phyloP scores from a whole-genome alignment of 1,140 invertebrate species.

The Rhopalosiphum maidis region DNA sequence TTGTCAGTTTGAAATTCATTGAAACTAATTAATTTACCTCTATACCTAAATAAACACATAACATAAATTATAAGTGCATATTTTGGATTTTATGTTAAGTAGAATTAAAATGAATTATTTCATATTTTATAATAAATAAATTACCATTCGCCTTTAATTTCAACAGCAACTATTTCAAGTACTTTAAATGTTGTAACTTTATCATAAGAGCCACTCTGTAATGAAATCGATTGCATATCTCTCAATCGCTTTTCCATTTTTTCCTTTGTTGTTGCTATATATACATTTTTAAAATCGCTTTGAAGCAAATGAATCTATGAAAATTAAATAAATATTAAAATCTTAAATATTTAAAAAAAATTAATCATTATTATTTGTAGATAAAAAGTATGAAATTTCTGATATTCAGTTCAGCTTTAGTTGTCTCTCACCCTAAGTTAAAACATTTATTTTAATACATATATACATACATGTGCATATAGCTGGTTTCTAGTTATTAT shows the following conservation, averaged over 20 bases:
- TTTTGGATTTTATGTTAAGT: background rate
- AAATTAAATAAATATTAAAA: conserved; percentile 5
- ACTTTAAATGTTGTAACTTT: background rate
- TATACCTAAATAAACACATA: conserved; percentile 1
- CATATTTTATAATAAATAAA: background rate
- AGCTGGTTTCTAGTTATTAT: too few relatives aligned
- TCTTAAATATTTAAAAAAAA: background rate
- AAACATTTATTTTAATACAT: too few relatives aligned
- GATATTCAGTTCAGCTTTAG: background rate
- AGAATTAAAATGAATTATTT: background rate
- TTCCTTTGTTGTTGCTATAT: background rate
- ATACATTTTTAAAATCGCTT: background rate
- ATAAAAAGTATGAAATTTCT: background rate
- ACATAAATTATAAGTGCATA: background rate
- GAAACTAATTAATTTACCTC: conserved; percentile 43
- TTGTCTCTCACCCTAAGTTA: background rate
- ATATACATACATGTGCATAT: too few relatives aligned
- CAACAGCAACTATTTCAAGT: background rate
- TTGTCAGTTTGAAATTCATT: conserved; percentile 31
- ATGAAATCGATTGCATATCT: background rate
- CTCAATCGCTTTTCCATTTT: background rate
- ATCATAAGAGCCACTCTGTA: background rate
- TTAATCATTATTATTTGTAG: background rate
- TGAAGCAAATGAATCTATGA: conserved; percentile 9
- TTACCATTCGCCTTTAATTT: conserved; percentile 48